Percentiles rank a stretch among this genome's conserved stretches.
phyloP scores from a whole-genome alignment of 1,140 invertebrate genomes.

The Drosophila albomicans region DNA sequence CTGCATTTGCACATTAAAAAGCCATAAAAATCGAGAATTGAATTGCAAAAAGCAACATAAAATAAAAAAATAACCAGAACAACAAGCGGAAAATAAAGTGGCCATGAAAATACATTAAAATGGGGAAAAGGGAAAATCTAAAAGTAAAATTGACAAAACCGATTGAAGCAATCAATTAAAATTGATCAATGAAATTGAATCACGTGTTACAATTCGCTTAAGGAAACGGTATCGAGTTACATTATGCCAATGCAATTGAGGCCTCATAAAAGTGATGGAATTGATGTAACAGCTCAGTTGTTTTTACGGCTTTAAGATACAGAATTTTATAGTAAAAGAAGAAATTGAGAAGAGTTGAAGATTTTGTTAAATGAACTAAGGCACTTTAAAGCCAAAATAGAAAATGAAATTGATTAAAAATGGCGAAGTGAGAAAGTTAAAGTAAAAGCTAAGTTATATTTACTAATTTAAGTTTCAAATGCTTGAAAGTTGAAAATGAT shows the following conservation, averaged over 20 bases:
- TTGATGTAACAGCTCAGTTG: background rate
- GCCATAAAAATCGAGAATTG: slow-evolving; percentile 70
- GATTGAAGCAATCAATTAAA: slow-evolving; percentile 81
- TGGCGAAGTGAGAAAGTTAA: too few species aligned
- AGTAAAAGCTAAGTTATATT: too few species aligned
- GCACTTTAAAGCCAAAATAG: background rate
- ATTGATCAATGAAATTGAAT: slow-evolving; percentile 79
- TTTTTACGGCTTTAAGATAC: background rate
- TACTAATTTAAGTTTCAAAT: too few species aligned
- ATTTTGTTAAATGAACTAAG: background rate
- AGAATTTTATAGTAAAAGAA: background rate
- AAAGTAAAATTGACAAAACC: slow-evolving; percentile 54
- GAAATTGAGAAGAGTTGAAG: background rate
- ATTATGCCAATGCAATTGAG: background rate
- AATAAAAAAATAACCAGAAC: slow-evolving; percentile 36
- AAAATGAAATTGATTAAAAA: background rate
- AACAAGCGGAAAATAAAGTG: slow-evolving; percentile 66
- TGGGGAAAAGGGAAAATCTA: slow-evolving; percentile 13
- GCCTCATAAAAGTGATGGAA: slow-evolving; percentile 32
- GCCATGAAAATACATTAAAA: slow-evolving; percentile 58
- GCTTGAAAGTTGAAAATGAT: too few species aligned
- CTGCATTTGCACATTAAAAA: slow-evolving; percentile 76
- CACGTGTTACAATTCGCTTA: slow-evolving; percentile 72
- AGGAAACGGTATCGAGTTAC: slow-evolving; percentile 51
- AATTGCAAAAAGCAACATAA: slow-evolving; percentile 39